These are phyloP conservation scores for Macaca fascicularis DNA, from an alignment of 2,113 vertebrate species.

Conservation along the genomic window T2T-MFA8v1.1 NC_088385.1:14306001-14306500, in stretches of 20 bases:
- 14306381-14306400: not conserved
- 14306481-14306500: not conserved
- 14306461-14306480: not conserved
- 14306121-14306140: not conserved
- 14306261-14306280: too few species aligned
- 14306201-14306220: not conserved
- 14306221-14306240: not conserved
- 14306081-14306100: not conserved
- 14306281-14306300: too few species aligned
- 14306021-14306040: too few species aligned
- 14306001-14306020: not conserved
- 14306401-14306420: not conserved
- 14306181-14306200: not conserved
- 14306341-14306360: too few species aligned
- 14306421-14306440: not conserved
- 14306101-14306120: not conserved
- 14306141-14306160: not conserved
- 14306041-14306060: too few species aligned
- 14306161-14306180: not conserved
- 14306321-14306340: too few species aligned
- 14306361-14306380: not conserved
- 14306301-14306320: too few species aligned
- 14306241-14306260: too few species aligned
- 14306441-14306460: not conserved
- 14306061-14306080: not conserved